A percentile compares a stretch with the other conserved stretches of the same genome.
Conservation (phyloP, 2,888 invertebrate species). For the Synanthedon tipuliformis region DNA sequence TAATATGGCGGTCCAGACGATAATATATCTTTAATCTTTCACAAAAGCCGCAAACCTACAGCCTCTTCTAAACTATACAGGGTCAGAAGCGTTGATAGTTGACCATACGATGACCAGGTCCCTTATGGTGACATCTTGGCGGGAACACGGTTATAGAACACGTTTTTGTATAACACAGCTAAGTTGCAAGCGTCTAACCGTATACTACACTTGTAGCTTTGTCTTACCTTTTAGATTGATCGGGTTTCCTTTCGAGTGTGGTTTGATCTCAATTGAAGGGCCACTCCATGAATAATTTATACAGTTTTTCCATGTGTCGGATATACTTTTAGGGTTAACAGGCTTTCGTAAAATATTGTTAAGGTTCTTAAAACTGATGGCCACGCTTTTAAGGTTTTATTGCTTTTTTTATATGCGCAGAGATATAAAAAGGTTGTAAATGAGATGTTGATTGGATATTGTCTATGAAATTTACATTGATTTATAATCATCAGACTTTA, state of each 20-base stretch:
- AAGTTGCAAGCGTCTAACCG: constrained; percentile 3
- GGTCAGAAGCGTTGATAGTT: constrained; percentile 5
- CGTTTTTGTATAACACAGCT: constrained; percentile 8
- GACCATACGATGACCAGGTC: constrained; percentile 1
- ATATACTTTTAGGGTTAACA: constrained; percentile 18
- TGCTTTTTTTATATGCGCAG: too few relatives aligned
- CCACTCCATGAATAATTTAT: constrained; percentile 18
- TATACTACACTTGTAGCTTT: not conserved
- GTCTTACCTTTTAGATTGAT: constrained; percentile 3
- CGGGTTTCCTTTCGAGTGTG: constrained; percentile 7
- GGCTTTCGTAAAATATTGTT: constrained; percentile 7
- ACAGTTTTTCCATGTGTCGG: constrained; percentile 15
- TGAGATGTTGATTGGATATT: too few relatives aligned
- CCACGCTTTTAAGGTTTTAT: not conserved
- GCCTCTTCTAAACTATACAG: constrained; percentile 1
- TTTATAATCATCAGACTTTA: too few relatives aligned
- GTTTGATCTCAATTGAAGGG: constrained; percentile 13
- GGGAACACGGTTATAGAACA: constrained; percentile 17
- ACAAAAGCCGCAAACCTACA: too few relatives aligned
- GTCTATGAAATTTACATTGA: too few relatives aligned
- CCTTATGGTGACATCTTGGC: constrained; percentile 8
- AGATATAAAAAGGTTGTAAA: too few relatives aligned
- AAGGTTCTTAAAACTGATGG: not conserved
- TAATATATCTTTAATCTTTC: too few relatives aligned
- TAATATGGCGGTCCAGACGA: too few relatives aligned